Base-by-base conservation (phyloP, 2,113 vertebrate species). In the Pogonocichla stellata region DNA sequence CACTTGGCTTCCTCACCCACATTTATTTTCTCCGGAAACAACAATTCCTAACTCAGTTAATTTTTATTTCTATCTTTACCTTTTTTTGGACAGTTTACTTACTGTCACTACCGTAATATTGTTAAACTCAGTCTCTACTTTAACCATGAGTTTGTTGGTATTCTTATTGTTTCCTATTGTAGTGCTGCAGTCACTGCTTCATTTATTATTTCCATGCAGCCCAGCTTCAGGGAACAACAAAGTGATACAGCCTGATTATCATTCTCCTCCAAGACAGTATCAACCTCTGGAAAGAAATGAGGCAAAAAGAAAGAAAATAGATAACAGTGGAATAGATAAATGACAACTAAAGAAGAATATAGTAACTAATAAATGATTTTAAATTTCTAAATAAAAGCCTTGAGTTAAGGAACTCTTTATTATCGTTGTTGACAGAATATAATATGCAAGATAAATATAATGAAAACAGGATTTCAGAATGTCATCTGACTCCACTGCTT, bases 131-230 rank as follows among this genome's bases (percentile, higher is more conserved):
- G 14, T 53, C 17, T 20, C 17, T 56, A 25, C n/a, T 79, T 88
- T 58, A 33, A 60, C 34, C 42, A 53, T 33, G 4, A 80, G 9
- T 60, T 90, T 61, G 17, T 43, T 93, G 53, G 15, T 14, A 51
- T 91, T 86, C 34, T n/a, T 83, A 48, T 10, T 69, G 15, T 77
- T 92, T 91, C 38, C 42, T 66, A 65, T 16, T 51, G 14, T 42
- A 87, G 25, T 73, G 54, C 62, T 80, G 74, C 45, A 94, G 54
- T 61, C 42, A 54, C 38, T 91, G 78, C 54, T 88, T 90, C 82
- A 90, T 95, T 95, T 91, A 90, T 87, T 51, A 75, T 90, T 87
- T 80, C 38, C 47, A n/a, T 64, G 56, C 33, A 88, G 24, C 28
- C 7, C 6, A 57, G n/a, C 61, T 73, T 85, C 34, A 80, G 58